Conservation (phyloP, 2,888 invertebrate species). For the Drosophila meridiana region DNA sequence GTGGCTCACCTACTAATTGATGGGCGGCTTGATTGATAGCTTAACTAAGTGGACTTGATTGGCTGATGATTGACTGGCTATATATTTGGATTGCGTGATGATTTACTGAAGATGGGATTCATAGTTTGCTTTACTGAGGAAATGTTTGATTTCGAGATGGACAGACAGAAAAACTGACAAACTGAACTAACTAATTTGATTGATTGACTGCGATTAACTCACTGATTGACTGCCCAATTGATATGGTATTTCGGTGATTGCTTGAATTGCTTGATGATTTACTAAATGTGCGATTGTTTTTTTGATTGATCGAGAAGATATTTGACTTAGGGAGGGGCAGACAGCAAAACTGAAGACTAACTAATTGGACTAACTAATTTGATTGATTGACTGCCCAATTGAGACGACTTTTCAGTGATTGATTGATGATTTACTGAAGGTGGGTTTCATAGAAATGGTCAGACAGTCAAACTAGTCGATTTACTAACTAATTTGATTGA, state of each 20-base stretch:
- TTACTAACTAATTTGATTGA: not conserved
- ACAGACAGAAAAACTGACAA: not conserved
- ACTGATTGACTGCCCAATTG: not conserved
- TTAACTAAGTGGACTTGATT: rapidly evolving
- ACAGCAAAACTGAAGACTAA: not conserved
- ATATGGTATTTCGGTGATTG: not conserved
- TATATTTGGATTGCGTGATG: too few species aligned
- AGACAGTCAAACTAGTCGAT: not conserved
- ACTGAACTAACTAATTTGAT: not conserved
- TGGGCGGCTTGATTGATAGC: not conserved
- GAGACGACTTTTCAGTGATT: not conserved
- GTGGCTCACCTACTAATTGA: not conserved
- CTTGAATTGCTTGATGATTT: not conserved
- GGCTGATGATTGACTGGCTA: not conserved
- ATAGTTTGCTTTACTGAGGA: not conserved
- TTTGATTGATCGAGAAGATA: not conserved
- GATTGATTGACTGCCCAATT: not conserved
- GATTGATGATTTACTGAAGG: not conserved
- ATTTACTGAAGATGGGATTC: too few species aligned
- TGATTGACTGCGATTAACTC: not conserved
- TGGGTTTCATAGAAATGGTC: too few species aligned
- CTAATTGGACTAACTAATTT: not conserved
- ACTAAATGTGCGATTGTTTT: not conserved
- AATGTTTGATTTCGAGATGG: not conserved
- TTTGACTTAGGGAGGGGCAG: not conserved